Conservation (phyloP, 2,888 invertebrate genomes). For the Tetragonula carbonaria region DNA sequence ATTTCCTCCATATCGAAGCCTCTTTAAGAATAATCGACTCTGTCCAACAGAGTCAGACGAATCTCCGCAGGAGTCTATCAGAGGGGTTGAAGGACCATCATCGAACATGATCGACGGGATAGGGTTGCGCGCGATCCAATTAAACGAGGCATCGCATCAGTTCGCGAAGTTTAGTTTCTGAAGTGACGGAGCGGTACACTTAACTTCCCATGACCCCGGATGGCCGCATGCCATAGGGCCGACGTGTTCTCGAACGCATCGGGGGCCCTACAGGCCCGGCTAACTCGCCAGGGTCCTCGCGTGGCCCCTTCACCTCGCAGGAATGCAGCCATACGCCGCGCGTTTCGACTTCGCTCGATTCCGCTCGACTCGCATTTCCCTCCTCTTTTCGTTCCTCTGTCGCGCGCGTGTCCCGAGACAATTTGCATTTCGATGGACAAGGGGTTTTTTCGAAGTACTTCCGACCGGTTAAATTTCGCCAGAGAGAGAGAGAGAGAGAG, state of each 20-base stretch:
- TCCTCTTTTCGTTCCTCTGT: background rate
- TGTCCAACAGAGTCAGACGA: too few relatives aligned
- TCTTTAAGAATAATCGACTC: background rate
- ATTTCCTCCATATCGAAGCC: background rate
- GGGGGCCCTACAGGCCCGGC: slow-evolving; percentile 61
- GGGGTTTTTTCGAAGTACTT: background rate
- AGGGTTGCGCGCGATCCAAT: slow-evolving; percentile 22
- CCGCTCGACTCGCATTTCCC: background rate
- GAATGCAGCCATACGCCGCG: slow-evolving; percentile 71
- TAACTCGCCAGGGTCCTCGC: slow-evolving; percentile 47
- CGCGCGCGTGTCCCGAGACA: background rate
- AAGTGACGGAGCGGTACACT: slow-evolving; percentile 56
- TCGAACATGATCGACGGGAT: background rate
- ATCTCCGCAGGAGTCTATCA: background rate
- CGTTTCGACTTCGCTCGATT: slow-evolving; percentile 15
- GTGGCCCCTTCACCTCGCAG: slow-evolving; percentile 64
- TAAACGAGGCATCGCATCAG: slow-evolving; percentile 49
- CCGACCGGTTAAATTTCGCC: background rate
- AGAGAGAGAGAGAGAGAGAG: too few relatives aligned
- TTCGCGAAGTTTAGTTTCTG: slow-evolving; percentile 56
- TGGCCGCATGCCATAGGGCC: slow-evolving; percentile 70
- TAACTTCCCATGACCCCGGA: slow-evolving; percentile 74
- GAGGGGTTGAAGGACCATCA: background rate
- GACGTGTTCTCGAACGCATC: slow-evolving; percentile 72
- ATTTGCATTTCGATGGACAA: background rate